Evolutionary conservation across 2,888 invertebrate genomes (phyloP).

Genomic region (Silvanus unidentatus): DNA sequence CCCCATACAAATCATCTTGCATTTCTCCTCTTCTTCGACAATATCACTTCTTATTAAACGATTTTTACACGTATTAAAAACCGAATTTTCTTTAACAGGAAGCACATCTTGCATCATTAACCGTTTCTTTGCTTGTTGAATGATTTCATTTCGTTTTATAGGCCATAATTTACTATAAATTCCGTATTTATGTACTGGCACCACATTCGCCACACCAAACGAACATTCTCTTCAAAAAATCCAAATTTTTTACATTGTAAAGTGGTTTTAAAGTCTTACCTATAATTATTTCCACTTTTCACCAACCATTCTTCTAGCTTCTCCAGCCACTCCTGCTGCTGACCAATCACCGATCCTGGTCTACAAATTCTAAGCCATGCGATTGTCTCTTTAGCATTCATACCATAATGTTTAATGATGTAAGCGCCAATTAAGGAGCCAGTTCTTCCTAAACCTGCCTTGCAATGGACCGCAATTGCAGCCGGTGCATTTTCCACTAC

Average conservation of each 20-base stretch:
- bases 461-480: conserved; percentile 87
- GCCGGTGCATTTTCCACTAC: conserved; percentile 70
- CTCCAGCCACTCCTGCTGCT: conserved; percentile 72
- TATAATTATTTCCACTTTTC: conserved; percentile 49
- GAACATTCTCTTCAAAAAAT: too few relatives aligned
- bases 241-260: too few relatives aligned
- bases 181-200: conserved; percentile 47
- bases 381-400: conserved; percentile 77
- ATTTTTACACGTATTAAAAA: too few relatives aligned
- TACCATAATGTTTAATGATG: conserved; percentile 75
- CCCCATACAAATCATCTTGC: too few relatives aligned
- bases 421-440: conserved; percentile 85
- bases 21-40: too few relatives aligned
- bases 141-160: conserved; percentile 27
- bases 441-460: conserved; percentile 88
- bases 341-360: conserved; percentile 83
- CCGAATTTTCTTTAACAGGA: too few relatives aligned
- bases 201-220: conserved; percentile 44
- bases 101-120: background rate
- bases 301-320: conserved; percentile 45
- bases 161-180: conserved; percentile 47
- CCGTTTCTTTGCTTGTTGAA: too few relatives aligned
- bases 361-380: conserved; percentile 85
- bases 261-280: background rate
- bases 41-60: too few relatives aligned